Base-by-base conservation (phyloP, 2,888 invertebrate species). In the Arge pagana region DNA sequence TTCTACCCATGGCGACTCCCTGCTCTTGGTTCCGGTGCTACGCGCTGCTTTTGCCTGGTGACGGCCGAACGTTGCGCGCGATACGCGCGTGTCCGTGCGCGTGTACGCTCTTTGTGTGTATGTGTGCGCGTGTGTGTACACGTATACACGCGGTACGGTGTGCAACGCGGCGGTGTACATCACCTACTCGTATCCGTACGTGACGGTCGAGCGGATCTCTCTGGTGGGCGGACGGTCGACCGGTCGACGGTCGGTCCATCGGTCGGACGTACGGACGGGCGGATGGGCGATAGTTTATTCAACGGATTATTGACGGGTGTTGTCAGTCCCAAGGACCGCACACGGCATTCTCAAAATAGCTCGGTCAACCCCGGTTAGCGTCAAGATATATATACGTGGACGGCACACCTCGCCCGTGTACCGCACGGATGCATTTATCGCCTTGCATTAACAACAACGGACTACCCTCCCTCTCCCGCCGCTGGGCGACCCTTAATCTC, bases 221-320 rank as follows among this genome's bases (percentile, higher is more conserved):
- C 45, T 64, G 68, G 64, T 63, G 63, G 63, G 65, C 61, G 63
- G 30, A 15, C 36, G 36, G 36, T 48, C 19, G 30, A 5, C 10
- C 42, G 66, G 63, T 68, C 65, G 67, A 65, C 36, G 33, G 52
- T 31, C 24, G 16, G 26, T 10, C n/a, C 5, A 16, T 11, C 4
- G 26, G 24, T n/a, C 15, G 43, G 33, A 5, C 62, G 64, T 65
- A 58, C 57, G 55, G 59, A 71, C 66, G 69, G 73, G 69, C 65
- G 68, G 66, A 63, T 64, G 69, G 64, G 65, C 71, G 72, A 73
- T 75, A 72, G 74, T 74, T 74, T 76, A 75, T 76, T 74, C 74
- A 72, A 67, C 67, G 73, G 76, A 74, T 74, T 76, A 75, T 76
- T 72, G 76, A 75, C 74, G 74, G 68, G 65, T 65, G 70, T 66